These are phyloP conservation scores for Ips nitidus DNA, from an alignment of 1,140 invertebrate species.

Conservation along the genomic window DNA sequence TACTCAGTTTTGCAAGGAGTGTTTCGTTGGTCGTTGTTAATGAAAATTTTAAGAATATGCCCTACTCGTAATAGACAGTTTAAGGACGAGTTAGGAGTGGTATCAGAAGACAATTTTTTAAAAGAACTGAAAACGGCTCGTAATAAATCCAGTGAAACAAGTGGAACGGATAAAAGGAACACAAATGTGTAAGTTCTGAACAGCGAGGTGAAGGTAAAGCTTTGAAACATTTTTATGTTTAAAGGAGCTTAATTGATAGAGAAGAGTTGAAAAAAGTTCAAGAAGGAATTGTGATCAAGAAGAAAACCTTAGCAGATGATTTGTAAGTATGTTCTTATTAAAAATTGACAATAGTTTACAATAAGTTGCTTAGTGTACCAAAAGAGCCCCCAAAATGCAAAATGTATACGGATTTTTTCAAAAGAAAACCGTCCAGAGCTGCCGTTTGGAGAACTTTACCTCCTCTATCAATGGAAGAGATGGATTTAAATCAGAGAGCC, in stretches of 20 bases:
- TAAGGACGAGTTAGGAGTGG: not conserved
- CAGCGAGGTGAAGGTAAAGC: not conserved
- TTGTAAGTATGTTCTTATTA: not conserved
- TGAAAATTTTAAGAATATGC: slow-evolving; percentile 3
- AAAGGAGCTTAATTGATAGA: not conserved
- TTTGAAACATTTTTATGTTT: too few relatives aligned
- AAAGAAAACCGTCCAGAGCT: slow-evolving; percentile 37
- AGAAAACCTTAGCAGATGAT: not conserved
- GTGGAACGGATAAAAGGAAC: not conserved
- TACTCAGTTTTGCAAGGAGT: slow-evolving; percentile 11
- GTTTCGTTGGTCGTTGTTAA: not conserved
- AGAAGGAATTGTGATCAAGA: not conserved
- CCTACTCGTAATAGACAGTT: slow-evolving; percentile 6
- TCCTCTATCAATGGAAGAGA: slow-evolving; percentile 40
- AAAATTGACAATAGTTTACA: not conserved
- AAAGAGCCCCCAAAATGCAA: slow-evolving; percentile 26
- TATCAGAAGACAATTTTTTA: not conserved
- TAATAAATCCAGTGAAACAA: too few relatives aligned
- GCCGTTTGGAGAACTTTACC: slow-evolving; percentile 43
- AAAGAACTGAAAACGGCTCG: too few relatives aligned
- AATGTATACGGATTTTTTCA: slow-evolving; percentile 47
- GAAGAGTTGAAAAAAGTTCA: slow-evolving; percentile 8
- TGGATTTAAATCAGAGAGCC: slow-evolving; percentile 54
- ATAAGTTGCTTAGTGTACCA: not conserved
- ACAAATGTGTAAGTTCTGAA: not conserved